A percentile compares a stretch with the other conserved stretches of the same genome.
Conservation (phyloP, 2,888 invertebrate genomes). For the Yponomeuta sedellus region DNA sequence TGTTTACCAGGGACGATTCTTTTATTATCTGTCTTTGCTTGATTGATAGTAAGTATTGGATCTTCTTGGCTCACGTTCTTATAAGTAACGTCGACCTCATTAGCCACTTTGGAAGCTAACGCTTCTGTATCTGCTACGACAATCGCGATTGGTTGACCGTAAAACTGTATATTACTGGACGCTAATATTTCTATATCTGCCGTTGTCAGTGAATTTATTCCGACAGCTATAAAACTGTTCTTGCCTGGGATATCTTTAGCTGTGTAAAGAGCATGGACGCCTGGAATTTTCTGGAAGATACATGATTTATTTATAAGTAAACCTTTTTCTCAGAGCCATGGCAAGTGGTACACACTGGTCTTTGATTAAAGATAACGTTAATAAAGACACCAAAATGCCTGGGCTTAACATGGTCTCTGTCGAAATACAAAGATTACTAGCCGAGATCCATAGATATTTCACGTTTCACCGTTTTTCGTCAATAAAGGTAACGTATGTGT, state of each 20-base stretch:
- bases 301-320: too few species aligned
- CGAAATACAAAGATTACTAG: too few species aligned
- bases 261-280: constrained; percentile 79
- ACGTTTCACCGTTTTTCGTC: too few species aligned
- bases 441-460: too few species aligned
- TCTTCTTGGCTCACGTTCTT: constrained; percentile 41
- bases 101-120: constrained; percentile 73
- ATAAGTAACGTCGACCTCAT: constrained; percentile 77
- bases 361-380: too few species aligned
- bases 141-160: constrained; percentile 83
- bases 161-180: constrained; percentile 72
- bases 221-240: constrained; percentile 70
- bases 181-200: constrained; percentile 72
- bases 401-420: too few species aligned
- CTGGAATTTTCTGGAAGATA: constrained; percentile 76
- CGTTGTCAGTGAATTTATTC: constrained; percentile 42
- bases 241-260: constrained; percentile 82
- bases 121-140: constrained; percentile 77
- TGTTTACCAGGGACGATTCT: constrained; percentile 11
- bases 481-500: neutral
- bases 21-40: constrained; percentile 60
- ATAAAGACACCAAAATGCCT: too few species aligned
- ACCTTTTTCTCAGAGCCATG: too few species aligned
- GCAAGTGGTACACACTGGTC: too few species aligned
- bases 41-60: constrained; percentile 55